These are phyloP conservation scores for Stenurella melanura DNA, from an alignment of 2,888 invertebrate species.

Conservation along the genomic window DNA sequence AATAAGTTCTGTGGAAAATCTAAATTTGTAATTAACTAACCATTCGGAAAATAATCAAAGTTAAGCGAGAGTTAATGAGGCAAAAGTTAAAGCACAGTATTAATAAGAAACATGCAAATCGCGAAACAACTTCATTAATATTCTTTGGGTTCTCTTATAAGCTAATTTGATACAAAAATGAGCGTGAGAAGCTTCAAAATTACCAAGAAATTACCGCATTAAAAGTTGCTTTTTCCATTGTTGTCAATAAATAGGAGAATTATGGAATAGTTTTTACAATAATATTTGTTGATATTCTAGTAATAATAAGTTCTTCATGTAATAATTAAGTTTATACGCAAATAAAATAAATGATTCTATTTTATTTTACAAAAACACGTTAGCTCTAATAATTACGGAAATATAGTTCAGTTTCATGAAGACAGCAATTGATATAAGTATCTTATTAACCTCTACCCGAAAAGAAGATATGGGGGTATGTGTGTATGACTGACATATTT, in stretches of 20 bases:
- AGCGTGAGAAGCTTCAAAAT: constrained; percentile 44
- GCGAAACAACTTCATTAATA: constrained; percentile 72
- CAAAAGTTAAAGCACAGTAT: constrained; percentile 67
- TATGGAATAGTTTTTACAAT: not conserved
- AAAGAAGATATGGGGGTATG: too few species aligned
- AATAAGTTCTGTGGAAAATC: constrained; percentile 61
- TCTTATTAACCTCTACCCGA: too few species aligned
- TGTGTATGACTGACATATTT: too few species aligned
- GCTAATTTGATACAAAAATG: constrained; percentile 61
- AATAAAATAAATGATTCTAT: too few species aligned
- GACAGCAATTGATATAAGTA: too few species aligned
- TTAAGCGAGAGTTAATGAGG: constrained; percentile 69
- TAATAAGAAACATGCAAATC: constrained; percentile 71
- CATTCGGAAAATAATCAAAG: constrained; percentile 72
- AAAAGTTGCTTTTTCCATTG: constrained; percentile 41
- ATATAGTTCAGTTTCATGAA: too few species aligned
- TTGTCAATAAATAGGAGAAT: constrained; percentile 6
- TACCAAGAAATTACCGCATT: constrained; percentile 53
- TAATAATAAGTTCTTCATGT: too few species aligned
- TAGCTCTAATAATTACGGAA: too few species aligned
- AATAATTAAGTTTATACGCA: too few species aligned
- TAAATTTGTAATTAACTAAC: constrained; percentile 72
- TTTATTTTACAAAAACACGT: too few species aligned
- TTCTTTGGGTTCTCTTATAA: constrained; percentile 67
- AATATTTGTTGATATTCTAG: too few species aligned